A percentile compares a stretch with the other conserved stretches of the same genome.
Evolutionary conservation across 2,113 vertebrate genomes (phyloP).

Genomic region (Peucedramus taeniatus): DNA sequence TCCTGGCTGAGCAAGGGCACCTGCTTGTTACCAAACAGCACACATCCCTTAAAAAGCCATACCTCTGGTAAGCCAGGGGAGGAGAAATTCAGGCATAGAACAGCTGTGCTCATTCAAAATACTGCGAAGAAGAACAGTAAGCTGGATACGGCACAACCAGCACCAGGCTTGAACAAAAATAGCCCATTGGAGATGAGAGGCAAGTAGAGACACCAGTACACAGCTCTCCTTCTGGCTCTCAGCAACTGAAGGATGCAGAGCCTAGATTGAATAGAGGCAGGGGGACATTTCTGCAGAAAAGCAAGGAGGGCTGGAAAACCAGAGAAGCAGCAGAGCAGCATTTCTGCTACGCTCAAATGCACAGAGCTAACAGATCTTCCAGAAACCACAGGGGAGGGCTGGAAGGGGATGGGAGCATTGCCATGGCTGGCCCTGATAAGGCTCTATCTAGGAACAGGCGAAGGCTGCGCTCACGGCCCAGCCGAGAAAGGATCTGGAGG

Average conservation of each 20-base stretch:
- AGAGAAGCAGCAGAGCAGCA: not conserved
- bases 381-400: not conserved
- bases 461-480: not conserved
- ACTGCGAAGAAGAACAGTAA: not conserved
- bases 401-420: not conserved
- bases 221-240: not conserved
- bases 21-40: not conserved
- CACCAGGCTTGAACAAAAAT: not conserved
- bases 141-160: not conserved
- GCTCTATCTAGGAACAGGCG: conserved; percentile 18
- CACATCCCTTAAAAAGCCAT: not conserved
- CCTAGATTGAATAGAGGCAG: not conserved
- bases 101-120: not conserved
- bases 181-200: not conserved
- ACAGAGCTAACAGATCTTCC: not conserved
- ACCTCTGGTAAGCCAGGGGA: not conserved
- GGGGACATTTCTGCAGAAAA: not conserved
- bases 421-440: not conserved
- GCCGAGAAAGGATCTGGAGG: not conserved
- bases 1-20: not conserved
- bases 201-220: not conserved
- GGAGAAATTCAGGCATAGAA: not conserved
- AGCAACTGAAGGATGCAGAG: not conserved
- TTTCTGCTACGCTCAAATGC: not conserved
- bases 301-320: not conserved